Evolutionary conservation across 2,797 vertebrate species (phyloP).

Genomic region (Avahi laniger): DNA sequence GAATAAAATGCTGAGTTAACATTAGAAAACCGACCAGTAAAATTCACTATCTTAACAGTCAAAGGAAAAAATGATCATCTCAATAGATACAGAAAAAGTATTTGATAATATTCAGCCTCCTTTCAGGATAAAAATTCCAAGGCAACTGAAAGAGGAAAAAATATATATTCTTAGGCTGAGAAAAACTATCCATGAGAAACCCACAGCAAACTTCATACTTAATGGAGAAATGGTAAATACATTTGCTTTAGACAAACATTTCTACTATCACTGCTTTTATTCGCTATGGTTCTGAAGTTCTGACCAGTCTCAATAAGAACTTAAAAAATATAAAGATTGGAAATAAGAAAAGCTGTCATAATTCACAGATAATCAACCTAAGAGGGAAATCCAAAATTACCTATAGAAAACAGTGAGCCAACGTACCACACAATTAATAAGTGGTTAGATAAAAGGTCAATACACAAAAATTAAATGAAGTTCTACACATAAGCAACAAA

Average conservation of each 20-base stretch:
- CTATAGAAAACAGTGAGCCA: not conserved
- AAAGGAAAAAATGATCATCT: constrained; percentile 2
- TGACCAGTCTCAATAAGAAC: not conserved
- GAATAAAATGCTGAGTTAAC: not conserved
- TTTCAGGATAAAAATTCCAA: constrained; percentile 15
- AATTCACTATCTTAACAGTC: not conserved
- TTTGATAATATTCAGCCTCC: not conserved
- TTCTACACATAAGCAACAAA: not conserved
- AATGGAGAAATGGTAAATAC: not conserved
- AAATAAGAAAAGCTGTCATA: not conserved
- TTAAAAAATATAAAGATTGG: not conserved
- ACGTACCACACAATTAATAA: not conserved
- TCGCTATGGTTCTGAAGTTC: not conserved
- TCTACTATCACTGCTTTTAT: not conserved
- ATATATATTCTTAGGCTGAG: not conserved
- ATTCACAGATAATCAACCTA: not conserved
- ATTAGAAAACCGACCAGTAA: not conserved
- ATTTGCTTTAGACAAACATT: constrained; percentile 10
- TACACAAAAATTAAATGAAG: not conserved
- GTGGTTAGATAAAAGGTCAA: not conserved
- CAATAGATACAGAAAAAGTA: not conserved
- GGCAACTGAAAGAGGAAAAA: not conserved
- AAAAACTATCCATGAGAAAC: not conserved
- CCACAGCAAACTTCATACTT: not conserved
- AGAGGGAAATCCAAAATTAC: not conserved